phyloP scores from a whole-genome alignment of 2,888 invertebrate genomes.

The Platypus cylindrus region DNA sequence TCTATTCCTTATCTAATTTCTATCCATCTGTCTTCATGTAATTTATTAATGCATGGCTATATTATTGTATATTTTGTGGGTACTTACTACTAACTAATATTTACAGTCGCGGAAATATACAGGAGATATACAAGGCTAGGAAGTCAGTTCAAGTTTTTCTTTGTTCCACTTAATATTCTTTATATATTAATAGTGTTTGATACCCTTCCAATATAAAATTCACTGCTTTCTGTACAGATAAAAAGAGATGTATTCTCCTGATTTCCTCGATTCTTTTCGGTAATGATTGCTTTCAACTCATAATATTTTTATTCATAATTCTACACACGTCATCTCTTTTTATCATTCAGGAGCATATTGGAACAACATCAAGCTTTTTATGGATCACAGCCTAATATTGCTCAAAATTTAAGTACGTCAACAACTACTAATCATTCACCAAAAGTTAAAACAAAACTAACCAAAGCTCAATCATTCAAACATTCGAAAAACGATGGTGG shows the following conservation, averaged over 20 bases:
- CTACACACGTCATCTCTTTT: slow-evolving; percentile 18
- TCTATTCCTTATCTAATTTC: no score
- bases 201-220: no score
- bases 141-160: no score
- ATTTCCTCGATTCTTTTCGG: slow-evolving; percentile 4
- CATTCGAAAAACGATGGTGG: slow-evolving; percentile 25
- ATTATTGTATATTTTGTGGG: no score
- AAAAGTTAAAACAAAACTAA: slow-evolving; percentile 33
- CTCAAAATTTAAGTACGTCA: slow-evolving; percentile 29
- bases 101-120: no score
- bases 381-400: slow-evolving; percentile 37
- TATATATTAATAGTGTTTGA: no score
- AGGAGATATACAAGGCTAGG: no score
- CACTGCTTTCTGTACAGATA: slow-evolving; percentile 8
- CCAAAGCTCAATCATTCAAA: slow-evolving; percentile 36
- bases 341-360: slow-evolving; percentile 29
- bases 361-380: slow-evolving; percentile 30
- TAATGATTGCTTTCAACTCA: background rate
- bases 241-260: slow-evolving; percentile 16
- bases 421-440: slow-evolving; percentile 30
- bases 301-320: slow-evolving; percentile 1
- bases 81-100: no score
- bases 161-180: no score
- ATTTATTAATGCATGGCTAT: no score
- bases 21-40: no score